These are phyloP conservation scores for Chromobotia macracanthus DNA, from an alignment of 2,797 vertebrate genomes.

Conservation along the genomic window DNA sequence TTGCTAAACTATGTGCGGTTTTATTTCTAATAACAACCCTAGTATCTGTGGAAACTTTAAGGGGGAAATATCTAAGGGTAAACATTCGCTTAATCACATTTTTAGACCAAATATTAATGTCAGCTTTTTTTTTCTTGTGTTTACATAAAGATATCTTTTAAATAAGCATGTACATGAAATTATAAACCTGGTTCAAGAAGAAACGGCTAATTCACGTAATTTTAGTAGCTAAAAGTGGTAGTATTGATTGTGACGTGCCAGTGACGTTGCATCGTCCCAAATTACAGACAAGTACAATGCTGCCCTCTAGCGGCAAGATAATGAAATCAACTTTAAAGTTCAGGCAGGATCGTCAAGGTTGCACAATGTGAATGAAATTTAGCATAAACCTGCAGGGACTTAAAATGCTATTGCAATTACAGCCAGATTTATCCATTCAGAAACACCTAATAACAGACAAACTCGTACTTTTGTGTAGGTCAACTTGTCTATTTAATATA, in stretches of 20 bases:
- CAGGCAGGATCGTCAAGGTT: neutral
- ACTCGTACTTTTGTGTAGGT: slow-evolving; percentile 70
- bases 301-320: slow-evolving; percentile 63
- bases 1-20: slow-evolving; percentile 8
- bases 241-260: no score
- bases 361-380: no score
- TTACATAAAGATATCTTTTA: neutral
- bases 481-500: slow-evolving; percentile 90
- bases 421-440: slow-evolving; percentile 9
- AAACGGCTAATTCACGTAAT: no score
- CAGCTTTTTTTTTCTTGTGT: neutral
- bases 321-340: neutral
- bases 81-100: neutral
- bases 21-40: neutral
- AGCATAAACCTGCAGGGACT: neutral
- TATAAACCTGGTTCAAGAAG: no score
- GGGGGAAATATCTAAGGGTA: neutral
- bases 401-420: neutral
- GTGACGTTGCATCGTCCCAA: neutral
- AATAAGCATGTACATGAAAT: neutral
- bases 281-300: neutral
- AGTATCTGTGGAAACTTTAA: no score
- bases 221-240: neutral
- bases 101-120: no score
- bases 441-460: slow-evolving; percentile 65